Conservation (phyloP, 2,113 vertebrate species). For the Gavia stellata region DNA sequence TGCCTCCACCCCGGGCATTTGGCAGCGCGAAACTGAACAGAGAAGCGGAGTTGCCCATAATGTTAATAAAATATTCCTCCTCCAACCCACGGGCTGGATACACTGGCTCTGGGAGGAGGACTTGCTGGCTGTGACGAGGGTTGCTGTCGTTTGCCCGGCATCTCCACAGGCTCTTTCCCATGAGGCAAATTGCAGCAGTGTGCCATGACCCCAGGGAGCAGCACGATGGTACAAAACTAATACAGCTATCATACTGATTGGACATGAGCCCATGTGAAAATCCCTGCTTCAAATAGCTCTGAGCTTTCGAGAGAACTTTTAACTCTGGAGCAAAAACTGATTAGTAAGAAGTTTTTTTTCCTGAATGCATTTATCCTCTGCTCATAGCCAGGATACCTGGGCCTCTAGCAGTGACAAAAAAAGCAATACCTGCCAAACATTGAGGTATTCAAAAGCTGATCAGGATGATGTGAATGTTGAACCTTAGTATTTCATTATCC, state of each 20-base stretch:
- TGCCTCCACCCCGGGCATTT: neutral
- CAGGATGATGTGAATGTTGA: neutral
- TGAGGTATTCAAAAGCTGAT: neutral
- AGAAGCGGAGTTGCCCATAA: neutral
- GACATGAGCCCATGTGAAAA: neutral
- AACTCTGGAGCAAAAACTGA: neutral
- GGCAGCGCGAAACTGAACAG: neutral
- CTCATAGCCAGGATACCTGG: neutral
- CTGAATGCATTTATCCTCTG: neutral
- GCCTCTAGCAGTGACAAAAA: neutral
- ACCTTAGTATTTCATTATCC: neutral
- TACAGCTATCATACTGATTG: neutral
- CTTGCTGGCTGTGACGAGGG: neutral
- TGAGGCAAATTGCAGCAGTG: neutral
- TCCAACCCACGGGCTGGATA: neutral
- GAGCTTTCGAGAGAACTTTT: neutral
- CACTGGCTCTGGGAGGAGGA: neutral
- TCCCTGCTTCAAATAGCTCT: neutral
- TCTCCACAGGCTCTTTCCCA: neutral
- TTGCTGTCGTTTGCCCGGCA: neutral
- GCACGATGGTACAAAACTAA: neutral
- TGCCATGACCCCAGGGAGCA: neutral
- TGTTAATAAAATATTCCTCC: neutral
- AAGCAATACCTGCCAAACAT: neutral
- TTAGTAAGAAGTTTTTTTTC: neutral